Evolutionary conservation across 2,888 invertebrate genomes (phyloP).

Genomic region (Emmelina monodactyla): DNA sequence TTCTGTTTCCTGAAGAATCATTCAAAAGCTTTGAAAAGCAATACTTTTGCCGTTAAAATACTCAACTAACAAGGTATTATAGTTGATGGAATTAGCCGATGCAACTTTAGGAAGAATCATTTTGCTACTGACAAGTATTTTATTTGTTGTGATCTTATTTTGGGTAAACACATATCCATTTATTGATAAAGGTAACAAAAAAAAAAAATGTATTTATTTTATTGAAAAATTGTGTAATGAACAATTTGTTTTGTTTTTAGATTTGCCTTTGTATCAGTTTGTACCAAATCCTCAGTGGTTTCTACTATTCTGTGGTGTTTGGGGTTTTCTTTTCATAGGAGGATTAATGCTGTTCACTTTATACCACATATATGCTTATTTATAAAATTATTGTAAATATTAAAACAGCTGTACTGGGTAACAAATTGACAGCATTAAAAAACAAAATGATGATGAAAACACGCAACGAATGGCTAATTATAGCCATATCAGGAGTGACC

Average conservation of each 20-base stretch:
- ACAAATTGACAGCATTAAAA: neutral
- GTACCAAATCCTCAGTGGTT: constrained; percentile 67
- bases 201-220: neutral
- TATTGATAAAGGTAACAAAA: neutral
- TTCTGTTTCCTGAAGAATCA: constrained; percentile 71
- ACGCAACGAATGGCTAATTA: constrained; percentile 35
- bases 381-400: constrained; percentile 11
- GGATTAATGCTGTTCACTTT: constrained; percentile 70
- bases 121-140: neutral
- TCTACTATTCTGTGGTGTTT: constrained; percentile 65
- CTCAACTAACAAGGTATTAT: neutral
- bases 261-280: constrained; percentile 52
- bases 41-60: constrained; percentile 58
- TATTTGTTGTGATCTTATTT: neutral
- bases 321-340: constrained; percentile 71
- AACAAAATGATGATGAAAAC: neutral
- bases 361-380: constrained; percentile 52
- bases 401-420: too few species aligned
- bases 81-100: neutral
- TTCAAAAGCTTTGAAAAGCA: constrained; percentile 73
- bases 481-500: constrained; percentile 79
- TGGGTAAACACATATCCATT: neutral
- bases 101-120: neutral
- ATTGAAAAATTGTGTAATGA: neutral
- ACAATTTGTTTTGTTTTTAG: constrained; percentile 29